These are phyloP conservation scores for Xiphias gladius DNA, from an alignment of 2,113 vertebrate species.

Conservation along the genomic window DNA sequence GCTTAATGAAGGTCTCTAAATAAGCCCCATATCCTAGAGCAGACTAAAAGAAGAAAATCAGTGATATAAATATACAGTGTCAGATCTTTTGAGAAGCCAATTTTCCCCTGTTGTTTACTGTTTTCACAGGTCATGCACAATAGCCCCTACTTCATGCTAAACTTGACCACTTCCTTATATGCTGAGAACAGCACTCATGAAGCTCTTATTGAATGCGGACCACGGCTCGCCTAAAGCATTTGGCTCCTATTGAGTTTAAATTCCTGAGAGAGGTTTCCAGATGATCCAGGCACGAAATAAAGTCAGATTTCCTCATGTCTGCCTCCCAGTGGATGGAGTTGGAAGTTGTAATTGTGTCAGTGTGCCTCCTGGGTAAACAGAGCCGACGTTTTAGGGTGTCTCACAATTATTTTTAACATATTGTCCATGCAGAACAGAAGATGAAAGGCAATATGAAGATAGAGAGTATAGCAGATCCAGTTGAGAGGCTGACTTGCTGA, in stretches of 20 bases:
- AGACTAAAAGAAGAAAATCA: background rate
- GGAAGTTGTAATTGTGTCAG: constrained; percentile 10
- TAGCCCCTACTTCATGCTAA: background rate
- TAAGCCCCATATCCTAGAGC: background rate
- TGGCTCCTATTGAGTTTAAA: constrained; percentile 6
- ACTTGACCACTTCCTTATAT: background rate
- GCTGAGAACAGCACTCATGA: background rate
- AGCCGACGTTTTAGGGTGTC: background rate
- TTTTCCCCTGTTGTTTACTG: background rate
- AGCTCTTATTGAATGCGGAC: background rate
- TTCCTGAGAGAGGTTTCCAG: constrained; percentile 1
- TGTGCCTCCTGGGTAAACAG: background rate
- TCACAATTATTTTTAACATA: constrained; percentile 10
- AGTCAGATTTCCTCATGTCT: constrained; percentile 19
- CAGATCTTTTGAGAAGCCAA: background rate
- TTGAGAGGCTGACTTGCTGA: constrained; percentile 7
- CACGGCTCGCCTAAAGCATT: constrained; percentile 9
- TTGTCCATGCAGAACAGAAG: constrained; percentile 2
- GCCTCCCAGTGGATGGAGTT: constrained; percentile 45
- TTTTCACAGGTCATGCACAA: background rate
- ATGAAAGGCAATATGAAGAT: background rate
- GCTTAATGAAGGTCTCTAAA: background rate
- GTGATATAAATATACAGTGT: background rate
- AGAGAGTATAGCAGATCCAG: background rate
- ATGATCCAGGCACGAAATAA: constrained; percentile 6